Percentiles rank a stretch among this genome's conserved stretches.
phyloP scores from a whole-genome alignment of 2,888 invertebrate genomes.

The Aplocera efformata region DNA sequence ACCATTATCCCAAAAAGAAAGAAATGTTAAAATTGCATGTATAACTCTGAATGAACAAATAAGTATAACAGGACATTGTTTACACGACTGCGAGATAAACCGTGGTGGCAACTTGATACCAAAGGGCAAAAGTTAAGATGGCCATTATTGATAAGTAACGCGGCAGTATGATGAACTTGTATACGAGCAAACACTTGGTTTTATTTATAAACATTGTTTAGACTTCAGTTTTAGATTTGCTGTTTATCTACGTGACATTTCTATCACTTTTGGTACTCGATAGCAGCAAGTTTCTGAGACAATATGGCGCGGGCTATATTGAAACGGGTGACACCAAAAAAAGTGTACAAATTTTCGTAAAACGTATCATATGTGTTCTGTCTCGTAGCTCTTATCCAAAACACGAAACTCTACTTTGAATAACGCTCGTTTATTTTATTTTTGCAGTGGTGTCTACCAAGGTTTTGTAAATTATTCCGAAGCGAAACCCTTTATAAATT shows the following conservation, averaged over 20 bases:
- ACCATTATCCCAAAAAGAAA: conserved; percentile 10
- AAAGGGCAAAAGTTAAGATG: conserved; percentile 68
- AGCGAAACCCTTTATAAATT: no score
- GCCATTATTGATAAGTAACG: conserved; percentile 57
- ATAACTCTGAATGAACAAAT: conserved; percentile 54
- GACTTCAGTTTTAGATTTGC: conserved; percentile 26
- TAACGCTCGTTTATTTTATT: no score
- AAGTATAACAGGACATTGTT: conserved; percentile 52
- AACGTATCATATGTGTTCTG: no score
- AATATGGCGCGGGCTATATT: no score
- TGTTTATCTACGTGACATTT: conserved; percentile 2
- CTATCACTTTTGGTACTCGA: no score
- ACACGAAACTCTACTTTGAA: no score
- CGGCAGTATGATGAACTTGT: conserved; percentile 69
- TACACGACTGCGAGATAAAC: conserved; percentile 57
- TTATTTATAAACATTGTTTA: conserved; percentile 41
- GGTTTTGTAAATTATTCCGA: no score
- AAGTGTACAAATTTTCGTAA: no score
- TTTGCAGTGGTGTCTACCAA: no score
- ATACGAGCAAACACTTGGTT: conserved; percentile 51
- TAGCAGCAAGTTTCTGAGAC: no score
- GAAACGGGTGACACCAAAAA: no score
- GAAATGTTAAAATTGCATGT: conserved; percentile 40
- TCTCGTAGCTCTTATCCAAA: no score
- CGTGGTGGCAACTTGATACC: conserved; percentile 69